Base-by-base conservation (phyloP, 2,888 invertebrate species). In the Scaptomyza caliginosa region DNA sequence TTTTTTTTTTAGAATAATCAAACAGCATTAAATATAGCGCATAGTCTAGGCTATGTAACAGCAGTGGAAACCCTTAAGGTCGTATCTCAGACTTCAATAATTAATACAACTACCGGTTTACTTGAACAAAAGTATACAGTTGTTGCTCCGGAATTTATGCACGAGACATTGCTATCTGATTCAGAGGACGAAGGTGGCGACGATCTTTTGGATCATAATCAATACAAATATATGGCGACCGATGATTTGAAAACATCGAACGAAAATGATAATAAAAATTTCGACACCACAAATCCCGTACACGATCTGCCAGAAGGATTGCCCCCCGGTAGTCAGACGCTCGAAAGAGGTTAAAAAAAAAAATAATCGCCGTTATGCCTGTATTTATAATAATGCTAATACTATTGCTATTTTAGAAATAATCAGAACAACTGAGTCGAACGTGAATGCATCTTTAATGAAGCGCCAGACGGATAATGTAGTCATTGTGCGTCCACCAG, bases 171-270 rank as follows among this genome's bases (percentile, higher is more conserved):
- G 92, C 96, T 99, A 95, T 98, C 98, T 19, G 99, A 99, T 92
- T 99, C 98, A 0, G 99, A 99, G 91, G 99, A 99, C 92, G 99
- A 99, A 94, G 98, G 97, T 92, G 98, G 97, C 95, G 90, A 93
- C 89, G 94, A 92, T 49, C 87, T 87, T 48, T 78, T 89, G n/a
- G 90, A 90, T 88, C 95, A 96, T 90, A 94, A 94, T 77, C 93
- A 90, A 74, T 96, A 96, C 90, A 94, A 95, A 85, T 96, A 96
- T 92, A 94, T 96, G 94, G 96, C 95, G 59, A 94, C 94, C 57
- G 96, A 96, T 90, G 96, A 96, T 87, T 94, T 96, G 93, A 96
- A 95, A 91, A 94, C 94, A 32, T 74, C 66, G 23, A 84, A 74
- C 51, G 92, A 95, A 78, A 94, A 94, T 57, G 96, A 96, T 91